These are phyloP conservation scores for Pseudomyrmex flavicornis DNA, from an alignment of 1,140 invertebrate species.

Conservation along the genomic window DNA sequence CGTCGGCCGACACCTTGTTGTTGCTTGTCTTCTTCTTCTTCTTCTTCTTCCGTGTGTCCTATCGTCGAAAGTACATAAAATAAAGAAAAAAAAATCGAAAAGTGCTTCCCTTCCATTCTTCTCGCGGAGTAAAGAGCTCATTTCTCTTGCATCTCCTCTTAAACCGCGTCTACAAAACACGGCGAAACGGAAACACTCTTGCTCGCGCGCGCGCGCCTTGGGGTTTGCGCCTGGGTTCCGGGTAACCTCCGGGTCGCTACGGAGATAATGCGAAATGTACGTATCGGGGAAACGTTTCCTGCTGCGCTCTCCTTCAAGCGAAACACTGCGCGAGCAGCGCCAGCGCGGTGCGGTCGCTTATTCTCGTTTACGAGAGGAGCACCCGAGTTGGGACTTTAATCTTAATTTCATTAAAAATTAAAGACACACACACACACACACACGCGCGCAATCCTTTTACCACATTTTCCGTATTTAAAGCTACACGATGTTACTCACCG, in stretches of 20 bases:
- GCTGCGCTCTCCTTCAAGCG: constrained; percentile 24
- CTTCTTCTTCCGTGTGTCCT: constrained; percentile 37
- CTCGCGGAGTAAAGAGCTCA: constrained; percentile 16
- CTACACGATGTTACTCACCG: not conserved
- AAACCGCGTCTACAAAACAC: constrained; percentile 25
- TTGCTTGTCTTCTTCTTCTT: not conserved
- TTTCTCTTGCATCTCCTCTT: constrained; percentile 36
- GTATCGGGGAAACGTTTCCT: constrained; percentile 42
- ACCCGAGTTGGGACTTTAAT: not conserved
- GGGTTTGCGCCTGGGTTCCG: constrained; percentile 28
- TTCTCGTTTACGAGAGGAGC: not conserved
- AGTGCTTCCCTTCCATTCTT: constrained; percentile 8
- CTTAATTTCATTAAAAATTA: constrained; percentile 45
- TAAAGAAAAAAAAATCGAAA: not conserved
- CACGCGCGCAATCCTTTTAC: not conserved
- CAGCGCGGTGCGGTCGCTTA: constrained; percentile 7
- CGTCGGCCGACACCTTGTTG: constrained; percentile 20
- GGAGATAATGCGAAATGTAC: constrained; percentile 56
- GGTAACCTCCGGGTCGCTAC: constrained; percentile 36
- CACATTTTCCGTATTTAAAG: not conserved
- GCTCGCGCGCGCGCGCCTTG: constrained; percentile 1
- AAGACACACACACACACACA: too few relatives aligned
- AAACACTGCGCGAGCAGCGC: constrained; percentile 17
- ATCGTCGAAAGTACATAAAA: constrained; percentile 25
- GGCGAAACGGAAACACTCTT: constrained; percentile 24